Base-by-base conservation (phyloP, 2,113 vertebrate genomes). In the Meleagris gallopavo region DNA sequence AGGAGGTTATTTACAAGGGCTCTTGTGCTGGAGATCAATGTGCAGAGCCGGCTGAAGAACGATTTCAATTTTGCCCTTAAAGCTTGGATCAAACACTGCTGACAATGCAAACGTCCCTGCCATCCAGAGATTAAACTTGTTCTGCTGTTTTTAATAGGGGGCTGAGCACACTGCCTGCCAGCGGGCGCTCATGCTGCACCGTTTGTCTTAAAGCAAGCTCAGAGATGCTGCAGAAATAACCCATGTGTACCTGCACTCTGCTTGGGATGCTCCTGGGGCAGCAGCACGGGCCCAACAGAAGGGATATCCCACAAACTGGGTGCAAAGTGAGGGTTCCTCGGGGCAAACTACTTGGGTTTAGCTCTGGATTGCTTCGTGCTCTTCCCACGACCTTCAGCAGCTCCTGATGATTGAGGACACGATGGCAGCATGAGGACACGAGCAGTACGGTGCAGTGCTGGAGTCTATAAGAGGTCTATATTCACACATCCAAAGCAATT, bases 1-100 rank as follows among this genome's bases (percentile, higher is more conserved):
- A 11, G 72, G 73, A 96, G 77, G 79, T 93, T 94, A 96, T 96
- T 97, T 94, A 93, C 89, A 94, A 96, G 95, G 30, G 48, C 75
- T 93, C 77, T 89, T 80, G 60, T 29, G 45, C 80, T 86, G 19
- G 82, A 86, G 90, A 95, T 96, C 95, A 95, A 79, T 70, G 90
- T 22, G 76, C 89, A 84, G 87, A 91, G 83, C 66, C 90, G 78
- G 76, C 66, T 86, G 88, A 94, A 90, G 96, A 86, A 93, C 3
- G 64, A 88, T 80, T 97, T 90, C 96, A 94, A 84, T 96, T 95
- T 71, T 88, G 80, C 94, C 95, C 89, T 90, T 71, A 95, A 94
- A 95, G 82, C 90, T 91, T 95, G 96, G 96, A 93, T 95, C 93
- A 95, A 89, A 76, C 93, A 38, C 45, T 91, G 95, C 94, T 97